Conservation (phyloP, 2,113 vertebrate species). For the Oryzias curvinotus region DNA sequence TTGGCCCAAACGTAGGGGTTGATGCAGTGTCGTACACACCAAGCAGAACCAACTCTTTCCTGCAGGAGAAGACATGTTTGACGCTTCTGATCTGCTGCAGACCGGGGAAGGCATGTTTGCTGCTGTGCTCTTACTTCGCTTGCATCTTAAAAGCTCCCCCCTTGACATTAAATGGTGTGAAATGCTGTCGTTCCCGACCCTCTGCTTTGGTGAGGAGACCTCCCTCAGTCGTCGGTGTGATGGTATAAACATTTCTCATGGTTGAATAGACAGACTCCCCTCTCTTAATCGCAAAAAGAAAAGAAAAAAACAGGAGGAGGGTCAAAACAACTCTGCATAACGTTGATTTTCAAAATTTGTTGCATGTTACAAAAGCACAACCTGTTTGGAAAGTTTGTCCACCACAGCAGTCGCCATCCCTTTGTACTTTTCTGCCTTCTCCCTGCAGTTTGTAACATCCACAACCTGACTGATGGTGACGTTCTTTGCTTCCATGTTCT, state of each 20-base stretch:
- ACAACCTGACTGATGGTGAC: slow-evolving; percentile 69
- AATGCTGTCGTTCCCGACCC: slow-evolving; percentile 67
- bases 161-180: slow-evolving; percentile 78
- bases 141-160: slow-evolving; percentile 70
- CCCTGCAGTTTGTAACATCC: slow-evolving; percentile 66
- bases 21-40: slow-evolving; percentile 60
- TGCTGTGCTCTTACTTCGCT: slow-evolving; percentile 64
- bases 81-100: background rate
- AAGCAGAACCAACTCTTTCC: slow-evolving; percentile 76
- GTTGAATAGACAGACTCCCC: slow-evolving; percentile 63
- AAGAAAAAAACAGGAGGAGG: slow-evolving; percentile 18
- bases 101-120: background rate
- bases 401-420: slow-evolving; percentile 68
- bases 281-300: slow-evolving; percentile 55
- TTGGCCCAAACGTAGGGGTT: slow-evolving; percentile 7
- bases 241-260: slow-evolving; percentile 69
- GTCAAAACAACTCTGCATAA: background rate
- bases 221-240: slow-evolving; percentile 64
- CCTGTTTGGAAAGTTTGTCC: slow-evolving; percentile 64
- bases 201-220: slow-evolving; percentile 70
- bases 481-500: slow-evolving; percentile 47
- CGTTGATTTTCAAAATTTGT: background rate
- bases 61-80: slow-evolving; percentile 42
- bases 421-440: slow-evolving; percentile 62
- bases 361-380: slow-evolving; percentile 23